Evolutionary conservation across 2,797 vertebrate genomes (phyloP).

Genomic region (Falco cherrug): DNA sequence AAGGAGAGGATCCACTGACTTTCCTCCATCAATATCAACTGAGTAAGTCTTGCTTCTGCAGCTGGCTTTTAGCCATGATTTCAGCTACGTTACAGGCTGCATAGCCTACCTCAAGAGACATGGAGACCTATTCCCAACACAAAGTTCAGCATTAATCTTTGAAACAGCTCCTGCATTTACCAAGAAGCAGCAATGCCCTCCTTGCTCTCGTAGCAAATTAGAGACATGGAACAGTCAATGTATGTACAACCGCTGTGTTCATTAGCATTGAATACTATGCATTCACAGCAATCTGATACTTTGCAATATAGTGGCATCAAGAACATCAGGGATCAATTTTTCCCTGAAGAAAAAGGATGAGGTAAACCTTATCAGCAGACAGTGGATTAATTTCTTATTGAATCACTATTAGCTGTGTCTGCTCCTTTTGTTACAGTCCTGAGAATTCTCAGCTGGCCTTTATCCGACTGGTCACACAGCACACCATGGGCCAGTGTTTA

Average conservation of each 20-base stretch:
- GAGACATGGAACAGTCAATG: neutral
- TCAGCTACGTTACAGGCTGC: neutral
- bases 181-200: neutral
- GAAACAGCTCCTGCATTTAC: neutral
- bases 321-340: neutral
- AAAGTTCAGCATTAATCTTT: neutral
- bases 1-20: neutral
- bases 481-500: neutral
- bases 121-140: neutral
- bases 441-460: neutral
- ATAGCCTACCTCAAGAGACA: neutral
- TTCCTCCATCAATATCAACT: neutral
- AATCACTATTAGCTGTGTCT: neutral
- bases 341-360: neutral
- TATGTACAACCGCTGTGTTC: neutral
- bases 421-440: neutral
- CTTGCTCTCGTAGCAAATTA: neutral
- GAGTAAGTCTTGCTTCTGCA: neutral
- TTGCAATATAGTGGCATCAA: neutral
- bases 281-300: neutral
- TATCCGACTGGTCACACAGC: neutral
- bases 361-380: neutral
- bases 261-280: neutral
- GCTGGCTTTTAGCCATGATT: neutral
- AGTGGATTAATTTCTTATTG: neutral